A percentile compares a stretch with the other conserved stretches of the same genome.
phyloP scores from a whole-genome alignment of 2,113 vertebrate species.

The Ceuthmochares aereus region DNA sequence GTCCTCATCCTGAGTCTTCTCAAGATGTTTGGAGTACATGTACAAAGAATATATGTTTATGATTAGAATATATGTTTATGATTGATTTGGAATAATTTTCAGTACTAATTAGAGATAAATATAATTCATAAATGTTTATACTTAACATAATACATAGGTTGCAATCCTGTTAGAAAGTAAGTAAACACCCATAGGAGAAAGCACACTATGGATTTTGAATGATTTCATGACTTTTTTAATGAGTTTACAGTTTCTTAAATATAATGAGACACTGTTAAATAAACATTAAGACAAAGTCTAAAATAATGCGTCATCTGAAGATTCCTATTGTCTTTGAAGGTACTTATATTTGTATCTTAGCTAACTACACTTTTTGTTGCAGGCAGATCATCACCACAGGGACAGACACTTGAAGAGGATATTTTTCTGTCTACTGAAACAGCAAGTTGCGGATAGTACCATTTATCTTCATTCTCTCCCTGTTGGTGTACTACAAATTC shows the following conservation, averaged over 20 bases:
- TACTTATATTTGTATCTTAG: not conserved
- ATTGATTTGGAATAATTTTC: not conserved
- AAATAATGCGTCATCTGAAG: not conserved
- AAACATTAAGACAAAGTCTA: not conserved
- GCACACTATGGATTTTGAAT: not conserved
- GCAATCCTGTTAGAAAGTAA: not conserved
- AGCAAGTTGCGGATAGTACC: not conserved
- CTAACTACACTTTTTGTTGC: not conserved
- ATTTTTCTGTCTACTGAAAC: not conserved
- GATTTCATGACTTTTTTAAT: not conserved
- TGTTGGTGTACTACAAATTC: not conserved
- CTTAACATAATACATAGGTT: not conserved
- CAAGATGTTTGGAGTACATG: not conserved
- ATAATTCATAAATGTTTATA: not conserved
- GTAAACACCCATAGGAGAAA: not conserved
- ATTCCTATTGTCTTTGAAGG: not conserved
- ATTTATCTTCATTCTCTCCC: not conserved
- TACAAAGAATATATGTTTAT: not conserved
- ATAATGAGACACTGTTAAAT: not conserved
- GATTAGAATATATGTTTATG: not conserved
- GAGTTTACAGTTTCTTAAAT: not conserved
- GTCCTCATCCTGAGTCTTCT: not conserved
- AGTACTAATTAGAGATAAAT: not conserved
- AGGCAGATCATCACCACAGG: not conserved
- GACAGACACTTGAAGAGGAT: not conserved